Evolutionary conservation across 2,797 vertebrate species (phyloP), one percentile per base, ranked within the genome.

Genomic region (Oreochromis grahami): DNA sequence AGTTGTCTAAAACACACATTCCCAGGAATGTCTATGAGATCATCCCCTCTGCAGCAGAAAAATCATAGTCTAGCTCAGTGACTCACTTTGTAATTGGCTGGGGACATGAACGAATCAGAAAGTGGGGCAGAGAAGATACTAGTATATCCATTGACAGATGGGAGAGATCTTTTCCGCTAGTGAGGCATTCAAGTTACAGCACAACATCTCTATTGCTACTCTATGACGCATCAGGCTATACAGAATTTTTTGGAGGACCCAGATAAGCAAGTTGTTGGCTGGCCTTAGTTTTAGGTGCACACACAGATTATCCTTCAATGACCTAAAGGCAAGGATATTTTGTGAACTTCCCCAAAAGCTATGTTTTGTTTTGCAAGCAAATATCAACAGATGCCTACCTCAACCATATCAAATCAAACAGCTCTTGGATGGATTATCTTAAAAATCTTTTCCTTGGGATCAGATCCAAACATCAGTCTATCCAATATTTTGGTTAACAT

Each of bases 21-120:
- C 87, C 38, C 76, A 85, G 88, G 89, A 93, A 93, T 92, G 84
- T 88, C 87, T 48, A 84, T 95, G 94, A 96, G 91, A 65, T 95
- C 93, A 95, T 90, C 14, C 74, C 26, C 55, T 77, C 65, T 38
- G 12, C 81, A 60, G 85, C 3, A 84, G 56, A 90, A 81, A 82
- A 86, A 74, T 5, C 48, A 13, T 48, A 80, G 70, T 83, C 43
- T 5, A 85, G 81, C 78, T 56, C 41, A 21, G 48, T 87, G 88
- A 91, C 83, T 93, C 88, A 90, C 50, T 72, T 72, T 43, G 21
- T 79, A 82, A 87, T 60, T 87, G 91, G 74, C 90, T 77, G 70
- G 84, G 84, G 88, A 89, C 90, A 89, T 83, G 72, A 90, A 88
- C 13, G 76, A 87, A 86, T 78, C 79, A 38, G 82, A 51, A 81